Evolutionary conservation across 2,797 vertebrate genomes (phyloP).

Genomic region (Myotis pilosus): DNA sequence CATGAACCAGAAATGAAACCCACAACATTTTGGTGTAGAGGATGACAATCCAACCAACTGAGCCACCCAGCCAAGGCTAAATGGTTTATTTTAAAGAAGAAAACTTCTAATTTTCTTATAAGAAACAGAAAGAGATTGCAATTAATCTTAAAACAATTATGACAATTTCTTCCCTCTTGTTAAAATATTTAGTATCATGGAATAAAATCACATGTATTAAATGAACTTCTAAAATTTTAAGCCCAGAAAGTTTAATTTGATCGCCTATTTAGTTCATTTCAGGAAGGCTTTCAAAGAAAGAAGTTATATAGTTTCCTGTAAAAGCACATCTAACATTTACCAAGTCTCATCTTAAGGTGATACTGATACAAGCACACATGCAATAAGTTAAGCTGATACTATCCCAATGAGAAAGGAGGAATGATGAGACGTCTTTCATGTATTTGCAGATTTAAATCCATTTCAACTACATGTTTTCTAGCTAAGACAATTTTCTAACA

Average conservation of each 20-base stretch:
- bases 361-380: neutral
- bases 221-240: neutral
- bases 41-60: neutral
- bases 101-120: neutral
- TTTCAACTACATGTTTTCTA: neutral
- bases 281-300: neutral
- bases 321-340: neutral
- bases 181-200: neutral
- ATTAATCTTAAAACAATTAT: conserved; percentile 11
- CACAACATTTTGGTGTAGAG: neutral
- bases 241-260: neutral
- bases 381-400: neutral
- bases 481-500: neutral
- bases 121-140: neutral
- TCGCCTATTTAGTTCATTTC: neutral
- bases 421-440: neutral
- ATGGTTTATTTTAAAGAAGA: neutral
- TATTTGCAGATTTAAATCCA: neutral
- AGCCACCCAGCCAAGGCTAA: neutral
- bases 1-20: neutral
- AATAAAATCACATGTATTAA: neutral
- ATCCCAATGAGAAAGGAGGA: neutral
- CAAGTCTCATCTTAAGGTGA: neutral
- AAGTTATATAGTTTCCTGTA: neutral
- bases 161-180: neutral